These are phyloP conservation scores for Caenorhabditis wallacei DNA, from an alignment of 2,888 invertebrate genomes.

Conservation along the genomic window DNA sequence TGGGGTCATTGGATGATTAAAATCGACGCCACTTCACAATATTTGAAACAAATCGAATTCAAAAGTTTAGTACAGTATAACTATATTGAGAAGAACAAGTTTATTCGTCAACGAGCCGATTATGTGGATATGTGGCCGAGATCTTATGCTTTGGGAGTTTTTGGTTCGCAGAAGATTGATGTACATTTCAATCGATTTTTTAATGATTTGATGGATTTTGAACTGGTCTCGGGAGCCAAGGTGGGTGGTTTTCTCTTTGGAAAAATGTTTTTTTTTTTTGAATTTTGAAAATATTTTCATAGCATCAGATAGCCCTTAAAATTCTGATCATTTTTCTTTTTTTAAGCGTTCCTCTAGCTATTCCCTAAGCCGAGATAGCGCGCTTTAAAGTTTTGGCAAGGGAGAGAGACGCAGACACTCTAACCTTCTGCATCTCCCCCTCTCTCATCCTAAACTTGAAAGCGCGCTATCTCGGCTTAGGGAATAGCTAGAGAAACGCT, in stretches of 20 bases:
- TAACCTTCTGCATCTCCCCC: too few relatives aligned
- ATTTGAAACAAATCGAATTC: conserved; percentile 63
- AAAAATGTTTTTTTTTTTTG: too few relatives aligned
- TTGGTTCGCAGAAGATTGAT: conserved; percentile 92
- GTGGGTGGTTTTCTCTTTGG: conserved; percentile 45
- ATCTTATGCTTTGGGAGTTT: conserved; percentile 92
- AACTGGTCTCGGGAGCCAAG: conserved; percentile 89
- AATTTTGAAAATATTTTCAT: too few relatives aligned
- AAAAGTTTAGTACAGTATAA: conserved; percentile 81
- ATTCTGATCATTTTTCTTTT: too few relatives aligned
- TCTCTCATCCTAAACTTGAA: too few relatives aligned
- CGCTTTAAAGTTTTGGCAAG: too few relatives aligned
- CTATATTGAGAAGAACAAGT: conserved; percentile 79
- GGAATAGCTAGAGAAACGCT: too few relatives aligned
- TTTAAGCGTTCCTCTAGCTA: too few relatives aligned
- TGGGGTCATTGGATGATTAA: conserved; percentile 82
- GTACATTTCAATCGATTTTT: conserved; percentile 93
- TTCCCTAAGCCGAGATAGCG: too few relatives aligned
- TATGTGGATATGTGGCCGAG: conserved; percentile 85
- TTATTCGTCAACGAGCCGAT: conserved; percentile 72
- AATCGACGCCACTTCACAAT: conserved; percentile 77
- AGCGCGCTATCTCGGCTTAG: too few relatives aligned
- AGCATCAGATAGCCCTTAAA: too few relatives aligned
- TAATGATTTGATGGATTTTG: conserved; percentile 89
- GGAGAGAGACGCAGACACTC: too few relatives aligned